Evolutionary conservation across 2,888 invertebrate genomes (phyloP), one percentile per base, ranked within the genome.

Genomic region (Cephus runcator): DNA sequence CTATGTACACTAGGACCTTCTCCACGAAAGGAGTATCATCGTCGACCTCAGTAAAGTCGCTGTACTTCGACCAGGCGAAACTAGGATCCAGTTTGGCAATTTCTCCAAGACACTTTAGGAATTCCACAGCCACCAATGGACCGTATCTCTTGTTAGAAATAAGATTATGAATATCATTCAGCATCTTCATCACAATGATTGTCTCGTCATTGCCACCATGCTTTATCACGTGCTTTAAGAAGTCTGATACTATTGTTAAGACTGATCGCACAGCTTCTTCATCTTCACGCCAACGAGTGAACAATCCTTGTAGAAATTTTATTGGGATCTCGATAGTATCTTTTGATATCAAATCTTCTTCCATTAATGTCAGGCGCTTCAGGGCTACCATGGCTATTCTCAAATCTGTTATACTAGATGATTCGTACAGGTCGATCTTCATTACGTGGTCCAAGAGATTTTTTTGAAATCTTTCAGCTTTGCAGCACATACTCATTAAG

Each of bases 21-120:
- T 80, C 79, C 77, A 75, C 76, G 68, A 83, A 69, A 12, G 80
- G 68, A 33, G 75, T 83, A 12, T 34, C 73, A 75, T 77, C 84
- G 76, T 40, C 84, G 4, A 87, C 82, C 75, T 88, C 86, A 69
- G 81, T 81, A 69, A 81, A 84, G 68, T 81, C 77, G 23, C 76
- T 69, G 88, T 87, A 89, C 56, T 80, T 84, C 12, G 86, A 78
- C 83, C 83, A 90, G 1, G 80, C 73, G 36, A 81, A 81, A 11
- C 85, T 77, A 2, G 91, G 85, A 85, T 91, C 89, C 1, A 90
- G 75, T 86, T 89, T 83, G 75, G 91, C 87, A 30, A 93, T 87
- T 79, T 85, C 82, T 74, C 89, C 87, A n/a, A 93, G 84, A 76
- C 92, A 92, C 34, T 91, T 86, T 4, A 93, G 83, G 74, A 92